Base-by-base conservation (phyloP, 2,888 invertebrate species). In the Thysanoteuthis rhombus region DNA sequence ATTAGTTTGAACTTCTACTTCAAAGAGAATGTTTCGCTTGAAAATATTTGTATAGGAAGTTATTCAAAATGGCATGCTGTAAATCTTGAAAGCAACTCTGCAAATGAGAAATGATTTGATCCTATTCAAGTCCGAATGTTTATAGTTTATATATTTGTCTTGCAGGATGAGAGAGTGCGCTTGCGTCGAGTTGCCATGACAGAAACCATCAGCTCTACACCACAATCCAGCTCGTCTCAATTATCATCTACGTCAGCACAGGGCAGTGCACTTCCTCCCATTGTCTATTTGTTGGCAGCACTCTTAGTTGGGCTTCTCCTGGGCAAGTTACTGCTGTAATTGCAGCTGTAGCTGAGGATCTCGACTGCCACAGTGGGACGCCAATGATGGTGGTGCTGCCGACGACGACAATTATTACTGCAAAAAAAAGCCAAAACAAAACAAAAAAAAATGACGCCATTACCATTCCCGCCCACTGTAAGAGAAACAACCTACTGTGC, bases 171-270 rank as follows among this genome's bases (percentile, higher is more conserved):
- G 91, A 96, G 96, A 75, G 95, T 95, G 22, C 96, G 97, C 89
- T 95, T 97, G 94, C 95, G 97, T 94, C 96, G 96, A 94, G 95
- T 97, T 94, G 96, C 96, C n/a, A 96, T 96, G 95, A 94, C 95
- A 39, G 96, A 97, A 93, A 96, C 97, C 12, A 95, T 96, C 52
- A 95, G 95, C n/a, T 95, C 96, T 42, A 95, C 96, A 4, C 96
- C 96, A 89, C 89, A 94, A 40, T 91, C 94, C 93, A 91, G 93
- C 58, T 36, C 94, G 90, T 97, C 97, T 97, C 97, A 98, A 97
- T 97, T 97, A 98, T 39, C 94, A 92, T 97, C 97, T 97, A 97
- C 98, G 98, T 97, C 97, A 98, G 97, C 97, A 47, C 94, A 94
- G 90, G 93, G 93, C 89, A 94, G 93, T 92, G 91, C 93, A 89